These are phyloP conservation scores for Holotrichia oblita DNA, from an alignment of 1,140 invertebrate species.

Conservation along the genomic window DNA sequence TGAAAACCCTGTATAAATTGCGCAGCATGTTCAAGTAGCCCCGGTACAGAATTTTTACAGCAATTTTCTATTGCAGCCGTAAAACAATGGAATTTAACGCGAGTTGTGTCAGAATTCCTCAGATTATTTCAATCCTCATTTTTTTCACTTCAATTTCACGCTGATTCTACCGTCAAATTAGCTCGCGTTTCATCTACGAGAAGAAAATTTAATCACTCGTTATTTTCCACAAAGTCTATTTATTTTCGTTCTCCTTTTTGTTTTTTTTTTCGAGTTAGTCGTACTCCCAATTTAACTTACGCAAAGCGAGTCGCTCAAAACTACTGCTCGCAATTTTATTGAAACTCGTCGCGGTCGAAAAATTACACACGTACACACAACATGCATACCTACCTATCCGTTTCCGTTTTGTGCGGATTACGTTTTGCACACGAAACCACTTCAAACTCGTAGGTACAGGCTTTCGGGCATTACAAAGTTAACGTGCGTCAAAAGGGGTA, in stretches of 20 bases:
- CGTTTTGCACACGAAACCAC: neutral
- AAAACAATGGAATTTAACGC: neutral
- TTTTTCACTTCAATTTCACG: neutral
- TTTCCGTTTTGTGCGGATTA: neutral
- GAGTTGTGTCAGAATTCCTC: neutral
- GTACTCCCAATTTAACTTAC: neutral
- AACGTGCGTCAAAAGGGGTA: neutral
- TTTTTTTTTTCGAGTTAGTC: neutral
- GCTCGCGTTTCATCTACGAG: neutral
- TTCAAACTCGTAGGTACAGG: neutral
- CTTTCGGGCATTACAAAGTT: neutral
- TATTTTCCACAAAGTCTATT: neutral
- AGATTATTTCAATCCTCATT: neutral
- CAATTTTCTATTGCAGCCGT: too few species aligned
- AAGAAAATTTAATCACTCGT: neutral
- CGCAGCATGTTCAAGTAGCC: too few species aligned
- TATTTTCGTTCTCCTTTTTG: neutral
- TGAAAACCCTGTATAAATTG: too few species aligned
- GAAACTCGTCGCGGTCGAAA: neutral
- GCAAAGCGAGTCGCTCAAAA: neutral
- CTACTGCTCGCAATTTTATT: neutral
- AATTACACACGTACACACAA: neutral
- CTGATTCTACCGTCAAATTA: neutral
- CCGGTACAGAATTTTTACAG: too few species aligned
- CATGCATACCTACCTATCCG: neutral